These are phyloP conservation scores for Drosophila gaucha DNA, from an alignment of 2,888 invertebrate genomes.

Conservation along the genomic window DNA sequence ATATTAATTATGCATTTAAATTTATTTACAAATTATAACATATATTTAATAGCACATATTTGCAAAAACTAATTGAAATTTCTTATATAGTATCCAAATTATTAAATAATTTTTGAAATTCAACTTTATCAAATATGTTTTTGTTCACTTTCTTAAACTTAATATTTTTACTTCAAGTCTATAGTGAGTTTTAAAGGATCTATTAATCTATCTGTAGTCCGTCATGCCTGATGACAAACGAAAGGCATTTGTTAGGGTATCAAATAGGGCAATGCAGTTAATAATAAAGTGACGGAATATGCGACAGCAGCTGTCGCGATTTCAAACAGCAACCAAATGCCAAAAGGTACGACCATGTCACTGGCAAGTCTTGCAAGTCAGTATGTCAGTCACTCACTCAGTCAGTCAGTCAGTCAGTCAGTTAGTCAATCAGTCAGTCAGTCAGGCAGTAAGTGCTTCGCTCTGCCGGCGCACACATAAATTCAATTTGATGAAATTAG, in stretches of 20 bases:
- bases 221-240: not conserved
- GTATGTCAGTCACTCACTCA: conserved; percentile 1
- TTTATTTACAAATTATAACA: too few species aligned
- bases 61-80: too few species aligned
- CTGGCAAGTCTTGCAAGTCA: conserved; percentile 22
- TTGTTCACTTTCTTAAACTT: too few species aligned
- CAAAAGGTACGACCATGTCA: conserved; percentile 65
- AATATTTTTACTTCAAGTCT: too few species aligned
- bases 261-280: conserved; percentile 49
- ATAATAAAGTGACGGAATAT: conserved; percentile 68
- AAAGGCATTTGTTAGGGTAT: conserved; percentile 7
- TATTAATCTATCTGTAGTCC: not conserved
- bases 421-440: conserved; percentile 1
- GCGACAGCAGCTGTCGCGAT: conserved; percentile 76
- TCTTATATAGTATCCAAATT: too few species aligned
- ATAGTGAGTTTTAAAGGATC: too few species aligned
- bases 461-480: conserved; percentile 36
- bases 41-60: too few species aligned
- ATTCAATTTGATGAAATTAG: conserved; percentile 75
- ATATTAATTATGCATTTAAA: too few species aligned
- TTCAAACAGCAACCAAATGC: conserved; percentile 69
- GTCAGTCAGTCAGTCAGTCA: conserved; percentile 11
- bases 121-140: too few species aligned
- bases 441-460: conserved; percentile 3
- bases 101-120: too few species aligned